Evolutionary conservation across 2,797 vertebrate genomes (phyloP).

Genomic region (Balearica regulorum): DNA sequence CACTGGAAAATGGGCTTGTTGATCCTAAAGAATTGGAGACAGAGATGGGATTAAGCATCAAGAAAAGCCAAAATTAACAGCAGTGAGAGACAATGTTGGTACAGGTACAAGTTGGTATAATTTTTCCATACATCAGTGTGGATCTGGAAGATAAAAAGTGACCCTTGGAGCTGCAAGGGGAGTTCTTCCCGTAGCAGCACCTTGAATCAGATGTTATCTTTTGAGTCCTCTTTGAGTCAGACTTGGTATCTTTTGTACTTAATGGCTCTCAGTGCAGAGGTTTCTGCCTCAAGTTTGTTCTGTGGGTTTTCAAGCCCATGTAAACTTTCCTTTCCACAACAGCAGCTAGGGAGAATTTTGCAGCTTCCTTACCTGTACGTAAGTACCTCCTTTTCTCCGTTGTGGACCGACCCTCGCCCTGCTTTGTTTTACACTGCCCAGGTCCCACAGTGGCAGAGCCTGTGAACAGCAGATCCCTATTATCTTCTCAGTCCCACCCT

Average conservation of each 20-base stretch:
- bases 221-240: neutral
- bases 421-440: rapidly evolving
- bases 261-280: neutral
- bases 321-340: neutral
- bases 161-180: neutral
- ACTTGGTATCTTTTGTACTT: neutral
- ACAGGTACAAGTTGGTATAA: neutral
- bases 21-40: neutral
- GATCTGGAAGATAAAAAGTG: neutral
- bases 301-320: neutral
- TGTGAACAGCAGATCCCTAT: neutral
- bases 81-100: neutral
- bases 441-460: neutral
- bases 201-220: neutral
- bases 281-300: neutral
- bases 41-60: neutral
- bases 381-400: neutral
- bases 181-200: neutral
- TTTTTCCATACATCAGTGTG: neutral
- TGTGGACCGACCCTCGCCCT: neutral
- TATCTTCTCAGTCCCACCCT: neutral
- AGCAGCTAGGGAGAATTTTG: neutral
- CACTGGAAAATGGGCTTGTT: neutral
- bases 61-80: neutral
- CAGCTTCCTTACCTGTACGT: neutral